Conservation (phyloP, 2,113 vertebrate species). For the Albula glossodonta region DNA sequence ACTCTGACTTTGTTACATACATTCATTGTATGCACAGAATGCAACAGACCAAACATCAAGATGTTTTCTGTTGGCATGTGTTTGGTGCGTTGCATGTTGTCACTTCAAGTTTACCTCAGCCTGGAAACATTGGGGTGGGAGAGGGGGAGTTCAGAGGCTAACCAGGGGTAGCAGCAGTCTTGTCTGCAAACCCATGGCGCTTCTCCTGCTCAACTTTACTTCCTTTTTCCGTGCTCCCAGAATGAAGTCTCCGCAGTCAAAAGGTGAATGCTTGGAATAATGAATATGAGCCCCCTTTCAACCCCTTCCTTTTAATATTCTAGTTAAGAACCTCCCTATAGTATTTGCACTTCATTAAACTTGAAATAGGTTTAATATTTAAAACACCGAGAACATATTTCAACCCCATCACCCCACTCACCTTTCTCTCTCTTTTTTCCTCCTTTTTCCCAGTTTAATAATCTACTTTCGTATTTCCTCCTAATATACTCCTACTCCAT, state of each 20-base stretch:
- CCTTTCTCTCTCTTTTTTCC: conserved; percentile 56
- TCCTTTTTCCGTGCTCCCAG: conserved; percentile 46
- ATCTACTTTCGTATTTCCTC: conserved; percentile 71
- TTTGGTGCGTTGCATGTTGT: background rate
- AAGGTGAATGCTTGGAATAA: conserved; percentile 77
- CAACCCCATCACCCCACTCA: conserved; percentile 62
- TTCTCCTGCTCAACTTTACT: conserved; percentile 49
- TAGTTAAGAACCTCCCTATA: conserved; percentile 73
- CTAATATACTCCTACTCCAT: conserved; percentile 73
- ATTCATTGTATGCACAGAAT: background rate
- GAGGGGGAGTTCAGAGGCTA: conserved; percentile 42
- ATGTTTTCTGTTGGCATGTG: background rate
- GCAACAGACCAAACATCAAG: background rate
- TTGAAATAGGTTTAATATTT: conserved; percentile 82
- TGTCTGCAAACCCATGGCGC: conserved; percentile 31
- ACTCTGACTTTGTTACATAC: background rate
- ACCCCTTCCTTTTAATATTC: conserved; percentile 70
- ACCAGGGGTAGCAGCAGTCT: conserved; percentile 41
- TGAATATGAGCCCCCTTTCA: conserved; percentile 73
- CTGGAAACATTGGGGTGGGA: conserved; percentile 17
- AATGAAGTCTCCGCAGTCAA: conserved; percentile 65
- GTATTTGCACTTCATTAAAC: conserved; percentile 82
- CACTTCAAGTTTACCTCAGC: conserved; percentile 13
- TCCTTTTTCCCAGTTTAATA: conserved; percentile 65
- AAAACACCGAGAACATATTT: conserved; percentile 75